Conservation (phyloP, 1,140 invertebrate genomes). For the Drosophila sturtevanti region DNA sequence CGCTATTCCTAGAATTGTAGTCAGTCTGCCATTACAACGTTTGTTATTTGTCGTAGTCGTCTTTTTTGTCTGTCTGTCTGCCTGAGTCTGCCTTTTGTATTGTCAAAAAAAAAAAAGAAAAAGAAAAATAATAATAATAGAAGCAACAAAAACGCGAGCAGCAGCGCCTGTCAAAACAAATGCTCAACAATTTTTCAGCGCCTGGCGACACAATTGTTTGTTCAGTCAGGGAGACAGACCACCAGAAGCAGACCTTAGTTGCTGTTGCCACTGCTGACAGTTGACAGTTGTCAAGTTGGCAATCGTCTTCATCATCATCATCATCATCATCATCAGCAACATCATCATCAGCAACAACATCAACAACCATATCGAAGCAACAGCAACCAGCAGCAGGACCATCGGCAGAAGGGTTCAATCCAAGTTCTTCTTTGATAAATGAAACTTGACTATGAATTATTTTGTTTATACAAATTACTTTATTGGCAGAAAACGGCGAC, state of each 20-base stretch:
- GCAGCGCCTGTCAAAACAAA: conserved; percentile 68
- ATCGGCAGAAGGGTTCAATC: conserved; percentile 48
- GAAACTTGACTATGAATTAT: conserved; percentile 65
- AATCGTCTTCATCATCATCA: conserved; percentile 36
- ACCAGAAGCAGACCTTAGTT: conserved; percentile 11
- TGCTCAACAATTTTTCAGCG: conserved; percentile 78
- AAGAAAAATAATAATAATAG: too few relatives aligned
- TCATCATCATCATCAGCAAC: conserved; percentile 58
- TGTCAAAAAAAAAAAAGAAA: conserved; percentile 44
- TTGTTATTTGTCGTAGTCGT: conserved; percentile 57
- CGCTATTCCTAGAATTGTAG: not conserved
- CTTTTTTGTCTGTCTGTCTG: conserved; percentile 15
- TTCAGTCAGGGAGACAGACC: conserved; percentile 22
- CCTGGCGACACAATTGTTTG: conserved; percentile 58
- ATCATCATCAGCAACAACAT: not conserved
- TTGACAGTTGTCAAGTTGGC: conserved; percentile 69
- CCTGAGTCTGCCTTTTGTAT: conserved; percentile 58
- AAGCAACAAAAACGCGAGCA: conserved; percentile 45
- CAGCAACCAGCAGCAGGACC: too few relatives aligned
- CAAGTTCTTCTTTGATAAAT: conserved; percentile 57
- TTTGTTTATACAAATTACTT: conserved; percentile 80
- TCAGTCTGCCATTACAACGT: conserved; percentile 48
- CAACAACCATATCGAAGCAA: not conserved
- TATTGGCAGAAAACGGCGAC: conserved; percentile 48
- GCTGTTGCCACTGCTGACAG: conserved; percentile 57